phyloP scores from a whole-genome alignment of 2,797 vertebrate species.

The Percopsis omiscomaycus region DNA sequence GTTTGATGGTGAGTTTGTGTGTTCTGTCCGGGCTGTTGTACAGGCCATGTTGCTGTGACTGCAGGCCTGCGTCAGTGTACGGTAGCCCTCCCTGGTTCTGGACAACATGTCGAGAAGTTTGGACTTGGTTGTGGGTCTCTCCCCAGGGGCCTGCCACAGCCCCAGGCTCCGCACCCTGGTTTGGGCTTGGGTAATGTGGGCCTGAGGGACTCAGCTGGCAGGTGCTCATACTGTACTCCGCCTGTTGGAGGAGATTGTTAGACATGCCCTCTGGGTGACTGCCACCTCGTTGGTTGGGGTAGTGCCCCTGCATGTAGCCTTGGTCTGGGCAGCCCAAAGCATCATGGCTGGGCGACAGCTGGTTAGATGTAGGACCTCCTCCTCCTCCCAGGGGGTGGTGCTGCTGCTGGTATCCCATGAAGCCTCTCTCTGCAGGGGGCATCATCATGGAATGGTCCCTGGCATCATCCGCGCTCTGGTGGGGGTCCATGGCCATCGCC shows the following conservation, averaged over 20 bases:
- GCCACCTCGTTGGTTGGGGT: conserved; percentile 63
- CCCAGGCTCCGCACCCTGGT: conserved; percentile 55
- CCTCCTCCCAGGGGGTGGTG: conserved; percentile 58
- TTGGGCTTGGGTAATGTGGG: conserved; percentile 71
- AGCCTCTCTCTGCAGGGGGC: conserved; percentile 74
- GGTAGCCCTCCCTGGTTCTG: conserved; percentile 69
- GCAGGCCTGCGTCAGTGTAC: conserved; percentile 64
- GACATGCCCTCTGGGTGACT: conserved; percentile 71
- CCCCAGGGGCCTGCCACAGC: conserved; percentile 70
- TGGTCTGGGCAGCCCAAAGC: conserved; percentile 76
- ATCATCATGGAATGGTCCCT: conserved; percentile 75
- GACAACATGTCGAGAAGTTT: conserved; percentile 55
- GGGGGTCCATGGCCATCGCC: conserved; percentile 76
- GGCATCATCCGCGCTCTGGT: conserved; percentile 60
- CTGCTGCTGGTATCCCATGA: conserved; percentile 79
- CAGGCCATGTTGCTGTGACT: conserved; percentile 67
- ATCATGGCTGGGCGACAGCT: conserved; percentile 74
- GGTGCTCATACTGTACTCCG: conserved; percentile 81
- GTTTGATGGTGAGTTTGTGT: conserved; percentile 88
- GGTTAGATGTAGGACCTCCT: conserved; percentile 61
- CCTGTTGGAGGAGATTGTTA: conserved; percentile 78
- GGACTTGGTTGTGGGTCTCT: conserved; percentile 66
- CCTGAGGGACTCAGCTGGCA: conserved; percentile 84
- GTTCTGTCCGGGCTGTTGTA: conserved; percentile 75
- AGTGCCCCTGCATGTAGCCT: conserved; percentile 72